phyloP scores from a whole-genome alignment of 2,797 vertebrate species.

The Coreius guichenoti region DNA sequence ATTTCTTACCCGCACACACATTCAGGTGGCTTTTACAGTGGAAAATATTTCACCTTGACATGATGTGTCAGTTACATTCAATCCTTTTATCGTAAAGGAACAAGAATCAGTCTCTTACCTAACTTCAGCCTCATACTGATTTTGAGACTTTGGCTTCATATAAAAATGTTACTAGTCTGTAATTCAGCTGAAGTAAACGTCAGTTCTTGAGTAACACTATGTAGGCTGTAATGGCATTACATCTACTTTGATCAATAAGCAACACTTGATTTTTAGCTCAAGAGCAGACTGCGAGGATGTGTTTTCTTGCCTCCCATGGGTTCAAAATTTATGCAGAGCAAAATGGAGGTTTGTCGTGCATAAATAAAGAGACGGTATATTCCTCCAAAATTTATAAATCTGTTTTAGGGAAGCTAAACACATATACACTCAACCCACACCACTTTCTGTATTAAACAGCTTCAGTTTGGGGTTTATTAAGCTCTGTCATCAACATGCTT shows the following conservation, averaged over 20 bases:
- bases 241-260: conserved; percentile 7
- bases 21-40: neutral
- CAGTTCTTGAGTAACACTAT: neutral
- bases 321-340: neutral
- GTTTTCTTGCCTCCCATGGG: neutral
- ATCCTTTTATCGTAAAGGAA: neutral
- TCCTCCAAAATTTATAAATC: neutral
- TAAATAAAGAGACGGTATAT: neutral
- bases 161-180: conserved; percentile 16
- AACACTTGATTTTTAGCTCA: conserved; percentile 12
- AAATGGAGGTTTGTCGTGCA: conserved; percentile 5
- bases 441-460: neutral
- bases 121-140: neutral
- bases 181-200: neutral
- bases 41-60: conserved; percentile 32
- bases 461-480: neutral
- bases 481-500: neutral
- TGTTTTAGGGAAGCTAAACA: neutral
- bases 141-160: conserved; percentile 1
- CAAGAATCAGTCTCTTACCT: conserved; percentile 7
- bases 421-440: neutral
- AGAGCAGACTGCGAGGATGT: neutral
- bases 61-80: conserved; percentile 15
- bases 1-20: conserved; percentile 8
- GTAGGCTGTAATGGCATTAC: neutral